phyloP scores from a whole-genome alignment of 2,888 invertebrate species.

The Philopedon plagiatum region DNA sequence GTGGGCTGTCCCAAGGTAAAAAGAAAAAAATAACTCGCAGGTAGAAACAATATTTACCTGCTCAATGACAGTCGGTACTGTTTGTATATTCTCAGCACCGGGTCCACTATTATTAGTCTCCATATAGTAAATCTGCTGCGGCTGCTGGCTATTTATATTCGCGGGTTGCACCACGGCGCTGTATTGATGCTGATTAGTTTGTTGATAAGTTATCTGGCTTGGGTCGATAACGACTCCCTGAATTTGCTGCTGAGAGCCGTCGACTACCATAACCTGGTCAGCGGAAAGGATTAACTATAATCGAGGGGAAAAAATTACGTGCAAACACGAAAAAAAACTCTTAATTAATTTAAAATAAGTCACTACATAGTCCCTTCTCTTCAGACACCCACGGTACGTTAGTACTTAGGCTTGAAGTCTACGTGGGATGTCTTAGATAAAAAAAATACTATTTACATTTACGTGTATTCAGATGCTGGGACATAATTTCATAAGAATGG shows the following conservation, averaged over 20 bases:
- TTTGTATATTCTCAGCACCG: slow-evolving; percentile 21
- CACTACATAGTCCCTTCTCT: too few relatives aligned
- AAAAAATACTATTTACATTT: too few relatives aligned
- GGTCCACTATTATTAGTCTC: slow-evolving; percentile 50
- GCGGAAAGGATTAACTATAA: slow-evolving; percentile 59
- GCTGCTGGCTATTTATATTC: slow-evolving; percentile 42
- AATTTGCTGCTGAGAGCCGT: slow-evolving; percentile 61
- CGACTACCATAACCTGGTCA: slow-evolving; percentile 68
- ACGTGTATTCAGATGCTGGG: too few relatives aligned
- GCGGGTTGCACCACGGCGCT: slow-evolving; percentile 27
- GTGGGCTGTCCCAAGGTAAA: too few relatives aligned
- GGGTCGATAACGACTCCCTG: slow-evolving; percentile 68
- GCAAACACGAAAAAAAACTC: not conserved
- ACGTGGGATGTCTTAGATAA: too few relatives aligned
- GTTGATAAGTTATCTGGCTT: slow-evolving; percentile 38
- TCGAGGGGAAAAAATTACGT: slow-evolving; percentile 49
- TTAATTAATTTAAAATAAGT: not conserved
- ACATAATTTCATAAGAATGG: too few relatives aligned
- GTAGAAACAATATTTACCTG: slow-evolving; percentile 28
- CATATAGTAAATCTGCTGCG: slow-evolving; percentile 61
- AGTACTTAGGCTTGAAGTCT: too few relatives aligned
- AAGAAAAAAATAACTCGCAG: too few relatives aligned
- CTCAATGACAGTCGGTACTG: slow-evolving; percentile 39
- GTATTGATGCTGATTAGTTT: slow-evolving; percentile 26
- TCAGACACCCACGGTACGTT: too few relatives aligned